Evolutionary conservation across 2,113 vertebrate species (phyloP).

Genomic region (Erpornis zantholeuca): DNA sequence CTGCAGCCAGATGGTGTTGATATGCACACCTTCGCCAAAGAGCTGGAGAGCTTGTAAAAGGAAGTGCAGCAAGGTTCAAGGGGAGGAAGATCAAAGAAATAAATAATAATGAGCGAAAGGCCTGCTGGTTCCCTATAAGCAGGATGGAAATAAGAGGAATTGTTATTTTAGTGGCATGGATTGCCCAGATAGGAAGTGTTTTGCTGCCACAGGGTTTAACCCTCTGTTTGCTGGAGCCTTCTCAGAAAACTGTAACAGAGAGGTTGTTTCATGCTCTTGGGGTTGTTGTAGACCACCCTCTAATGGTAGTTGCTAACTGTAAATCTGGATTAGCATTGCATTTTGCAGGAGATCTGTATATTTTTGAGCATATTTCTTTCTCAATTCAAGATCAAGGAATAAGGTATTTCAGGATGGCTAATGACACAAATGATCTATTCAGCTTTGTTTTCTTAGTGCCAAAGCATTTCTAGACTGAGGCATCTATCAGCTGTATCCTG

Average conservation of each 20-base stretch:
- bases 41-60: constrained; percentile 34
- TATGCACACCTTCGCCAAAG: constrained; percentile 31
- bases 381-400: neutral
- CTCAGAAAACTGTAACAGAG: neutral
- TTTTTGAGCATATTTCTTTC: neutral
- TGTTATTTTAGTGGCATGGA: constrained; percentile 12
- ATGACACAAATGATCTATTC: neutral
- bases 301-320: neutral
- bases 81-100: constrained; percentile 57
- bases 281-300: neutral
- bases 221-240: neutral
- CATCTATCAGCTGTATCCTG: neutral
- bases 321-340: neutral
- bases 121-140: constrained; percentile 11
- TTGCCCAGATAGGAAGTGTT: neutral
- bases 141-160: constrained; percentile 13
- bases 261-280: neutral
- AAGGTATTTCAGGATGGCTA: neutral
- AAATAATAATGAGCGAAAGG: constrained; percentile 49
- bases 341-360: neutral
- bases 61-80: constrained; percentile 32
- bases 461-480: neutral
- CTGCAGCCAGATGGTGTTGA: constrained; percentile 50
- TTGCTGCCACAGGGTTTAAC: neutral
- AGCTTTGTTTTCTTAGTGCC: neutral